Percentiles rank a stretch among this genome's conserved stretches.
These are phyloP conservation scores for Conger conger DNA, from an alignment of 2,113 vertebrate species.

Conservation along the genomic window DNA sequence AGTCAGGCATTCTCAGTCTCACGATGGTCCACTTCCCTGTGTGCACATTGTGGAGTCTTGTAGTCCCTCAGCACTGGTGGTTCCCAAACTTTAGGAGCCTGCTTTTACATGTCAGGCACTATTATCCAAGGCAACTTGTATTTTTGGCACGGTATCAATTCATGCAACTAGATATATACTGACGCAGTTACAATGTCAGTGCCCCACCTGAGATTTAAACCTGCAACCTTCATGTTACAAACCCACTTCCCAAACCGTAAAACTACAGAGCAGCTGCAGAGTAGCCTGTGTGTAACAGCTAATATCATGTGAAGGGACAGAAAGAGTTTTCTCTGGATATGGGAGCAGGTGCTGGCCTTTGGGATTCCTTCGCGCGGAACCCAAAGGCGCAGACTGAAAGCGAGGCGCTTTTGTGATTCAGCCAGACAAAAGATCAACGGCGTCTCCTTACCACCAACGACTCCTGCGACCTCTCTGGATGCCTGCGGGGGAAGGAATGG, in stretches of 20 bases:
- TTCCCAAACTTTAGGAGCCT: neutral
- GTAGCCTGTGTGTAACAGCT: no score
- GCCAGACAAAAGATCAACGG: conserved; percentile 40
- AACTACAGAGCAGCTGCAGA: no score
- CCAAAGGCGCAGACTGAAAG: conserved; percentile 30
- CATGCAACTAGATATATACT: no score
- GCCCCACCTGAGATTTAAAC: no score
- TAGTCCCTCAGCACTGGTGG: neutral
- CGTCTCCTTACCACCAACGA: conserved; percentile 29
- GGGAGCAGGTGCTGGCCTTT: neutral
- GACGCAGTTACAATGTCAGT: no score
- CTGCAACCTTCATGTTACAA: no score
- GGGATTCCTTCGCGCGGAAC: conserved; percentile 26
- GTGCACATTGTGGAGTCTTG: neutral
- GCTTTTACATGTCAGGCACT: no score
- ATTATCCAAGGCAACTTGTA: no score
- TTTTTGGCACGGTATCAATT: no score
- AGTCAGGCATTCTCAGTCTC: conserved; percentile 32
- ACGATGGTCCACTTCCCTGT: conserved; percentile 4
- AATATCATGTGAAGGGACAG: no score
- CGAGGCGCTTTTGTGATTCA: conserved; percentile 28
- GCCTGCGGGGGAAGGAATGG: conserved; percentile 30
- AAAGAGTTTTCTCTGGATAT: conserved; percentile 5
- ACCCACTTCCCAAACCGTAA: no score
- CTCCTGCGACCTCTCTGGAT: conserved; percentile 27